A percentile compares a stretch with the other conserved stretches of the same genome.
phyloP scores from a whole-genome alignment of 1,140 invertebrate species.

The Sinella curviseta region DNA sequence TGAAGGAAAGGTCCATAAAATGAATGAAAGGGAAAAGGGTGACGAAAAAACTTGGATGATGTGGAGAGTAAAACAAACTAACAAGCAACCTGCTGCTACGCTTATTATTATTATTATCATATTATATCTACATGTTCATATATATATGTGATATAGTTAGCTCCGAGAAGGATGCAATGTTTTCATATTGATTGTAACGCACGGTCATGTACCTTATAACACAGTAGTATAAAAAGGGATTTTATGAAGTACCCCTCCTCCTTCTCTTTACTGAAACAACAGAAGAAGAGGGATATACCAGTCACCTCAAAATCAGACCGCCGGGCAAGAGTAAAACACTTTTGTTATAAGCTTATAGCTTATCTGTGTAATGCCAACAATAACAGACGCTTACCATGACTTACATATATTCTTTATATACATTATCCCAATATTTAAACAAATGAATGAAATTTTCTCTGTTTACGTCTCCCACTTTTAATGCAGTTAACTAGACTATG shows the following conservation, averaged over 20 bases:
- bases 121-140: neutral
- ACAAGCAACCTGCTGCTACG: slow-evolving; percentile 19
- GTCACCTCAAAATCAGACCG: slow-evolving; percentile 5
- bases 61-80: slow-evolving; percentile 22
- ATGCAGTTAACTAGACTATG: slow-evolving; percentile 13
- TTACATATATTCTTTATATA: no score
- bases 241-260: slow-evolving; percentile 5
- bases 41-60: slow-evolving; percentile 3
- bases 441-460: slow-evolving; percentile 17
- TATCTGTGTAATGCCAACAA: slow-evolving; percentile 9
- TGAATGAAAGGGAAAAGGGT: slow-evolving; percentile 16
- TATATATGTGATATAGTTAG: no score
- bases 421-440: neutral
- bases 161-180: no score
- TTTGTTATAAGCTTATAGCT: neutral
- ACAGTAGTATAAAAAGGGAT: slow-evolving; percentile 1
- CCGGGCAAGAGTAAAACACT: neutral
- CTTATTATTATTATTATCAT: no score
- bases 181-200: no score
- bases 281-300: no score
- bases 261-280: no score
- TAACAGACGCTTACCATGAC: neutral
- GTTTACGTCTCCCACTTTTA: neutral
- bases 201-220: no score
- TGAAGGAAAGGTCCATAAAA: neutral